Conservation (phyloP, 1,140 invertebrate genomes). For the Bombyx mandarina region DNA sequence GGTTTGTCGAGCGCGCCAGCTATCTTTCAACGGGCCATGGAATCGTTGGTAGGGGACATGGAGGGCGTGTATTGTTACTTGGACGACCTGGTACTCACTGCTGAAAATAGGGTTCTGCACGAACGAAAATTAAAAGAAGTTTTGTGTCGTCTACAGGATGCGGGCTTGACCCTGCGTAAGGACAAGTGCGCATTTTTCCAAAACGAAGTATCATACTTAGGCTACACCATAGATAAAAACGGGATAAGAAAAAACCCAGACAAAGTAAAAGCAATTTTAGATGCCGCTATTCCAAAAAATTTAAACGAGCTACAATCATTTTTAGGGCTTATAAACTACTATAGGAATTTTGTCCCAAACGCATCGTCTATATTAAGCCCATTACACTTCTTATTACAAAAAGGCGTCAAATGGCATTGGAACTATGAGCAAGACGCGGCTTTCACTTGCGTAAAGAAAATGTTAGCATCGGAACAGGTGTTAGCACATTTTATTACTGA, state of each 20-base stretch:
- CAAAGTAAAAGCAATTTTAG: conserved; percentile 13
- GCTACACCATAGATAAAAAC: conserved; percentile 16
- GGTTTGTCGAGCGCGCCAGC: conserved; percentile 17
- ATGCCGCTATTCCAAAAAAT: conserved; percentile 11
- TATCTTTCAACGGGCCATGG: conserved; percentile 29
- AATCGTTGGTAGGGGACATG: conserved; percentile 17
- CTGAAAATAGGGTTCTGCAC: background rate
- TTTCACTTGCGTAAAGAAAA: conserved; percentile 13
- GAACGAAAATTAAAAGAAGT: conserved; percentile 10
- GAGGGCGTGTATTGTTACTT: conserved; percentile 1
- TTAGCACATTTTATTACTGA: conserved; percentile 17
- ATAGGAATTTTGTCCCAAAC: conserved; percentile 16
- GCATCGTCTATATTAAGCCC: conserved; percentile 12
- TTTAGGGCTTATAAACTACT: conserved; percentile 10
- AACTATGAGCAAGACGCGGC: conserved; percentile 8
- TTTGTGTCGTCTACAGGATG: conserved; percentile 14
- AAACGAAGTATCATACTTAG: conserved; percentile 14
- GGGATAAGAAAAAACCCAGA: conserved; percentile 15
- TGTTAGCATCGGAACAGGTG: conserved; percentile 12
- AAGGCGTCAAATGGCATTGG: conserved; percentile 15
- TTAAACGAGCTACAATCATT: conserved; percentile 18
- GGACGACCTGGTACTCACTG: background rate
- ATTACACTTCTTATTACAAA: conserved; percentile 16
- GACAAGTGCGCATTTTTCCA: conserved; percentile 21
- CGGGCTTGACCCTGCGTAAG: conserved; percentile 14